Evolutionary conservation across 2,113 vertebrate genomes (phyloP).

Genomic region (Recurvirostra avosetta): DNA sequence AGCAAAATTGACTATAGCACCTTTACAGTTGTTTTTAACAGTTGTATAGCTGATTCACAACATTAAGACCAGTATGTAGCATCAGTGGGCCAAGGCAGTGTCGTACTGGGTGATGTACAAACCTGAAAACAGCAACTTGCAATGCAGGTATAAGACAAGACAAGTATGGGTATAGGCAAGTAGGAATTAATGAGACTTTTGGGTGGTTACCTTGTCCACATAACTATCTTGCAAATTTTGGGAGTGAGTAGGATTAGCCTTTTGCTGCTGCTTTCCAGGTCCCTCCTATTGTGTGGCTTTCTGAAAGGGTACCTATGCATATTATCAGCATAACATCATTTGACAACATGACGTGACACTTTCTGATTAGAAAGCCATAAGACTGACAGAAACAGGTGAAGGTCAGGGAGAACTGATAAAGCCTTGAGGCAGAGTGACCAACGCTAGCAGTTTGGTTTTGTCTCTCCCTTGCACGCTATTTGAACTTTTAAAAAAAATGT

Average conservation of each 20-base stretch:
- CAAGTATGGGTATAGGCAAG: neutral
- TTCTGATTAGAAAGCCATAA: neutral
- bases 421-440: neutral
- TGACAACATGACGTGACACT: neutral
- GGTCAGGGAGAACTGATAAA: neutral
- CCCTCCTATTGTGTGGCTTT: neutral
- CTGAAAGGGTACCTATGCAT: fast-evolving
- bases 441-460: neutral
- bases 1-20: neutral
- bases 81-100: neutral
- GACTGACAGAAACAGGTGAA: neutral
- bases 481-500: neutral
- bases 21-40: neutral
- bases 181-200: neutral
- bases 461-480: neutral
- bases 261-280: neutral
- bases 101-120: fast-evolving
- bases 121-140: neutral
- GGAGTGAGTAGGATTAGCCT: neutral
- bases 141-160: neutral
- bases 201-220: neutral
- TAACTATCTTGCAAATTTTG: fast-evolving
- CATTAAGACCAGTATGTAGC: neutral
- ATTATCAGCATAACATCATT: fast-evolving
- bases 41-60: neutral